phyloP scores from a whole-genome alignment of 2,797 vertebrate species.

The Rallus crepitans region DNA sequence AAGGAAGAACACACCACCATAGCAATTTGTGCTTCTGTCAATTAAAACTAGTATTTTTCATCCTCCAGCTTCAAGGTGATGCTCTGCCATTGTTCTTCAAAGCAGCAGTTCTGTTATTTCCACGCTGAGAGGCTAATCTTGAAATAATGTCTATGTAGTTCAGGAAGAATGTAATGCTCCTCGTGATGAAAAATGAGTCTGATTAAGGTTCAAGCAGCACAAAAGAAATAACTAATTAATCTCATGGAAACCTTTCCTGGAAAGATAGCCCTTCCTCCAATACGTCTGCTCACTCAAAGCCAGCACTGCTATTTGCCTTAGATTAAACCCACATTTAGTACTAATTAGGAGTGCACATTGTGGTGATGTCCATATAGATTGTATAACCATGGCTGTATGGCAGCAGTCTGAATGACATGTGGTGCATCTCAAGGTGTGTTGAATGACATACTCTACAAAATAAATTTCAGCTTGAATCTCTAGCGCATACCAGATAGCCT shows the following conservation, averaged over 20 bases:
- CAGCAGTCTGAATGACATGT: neutral
- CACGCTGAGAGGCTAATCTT: neutral
- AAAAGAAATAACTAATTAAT: neutral
- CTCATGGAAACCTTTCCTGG: neutral
- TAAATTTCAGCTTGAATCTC: neutral
- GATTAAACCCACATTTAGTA: neutral
- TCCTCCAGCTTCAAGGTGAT: neutral
- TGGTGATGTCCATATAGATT: neutral
- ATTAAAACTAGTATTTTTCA: neutral
- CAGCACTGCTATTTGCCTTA: neutral
- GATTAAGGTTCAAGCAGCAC: neutral
- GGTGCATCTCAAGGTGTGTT: neutral
- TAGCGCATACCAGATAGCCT: neutral
- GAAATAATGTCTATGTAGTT: neutral
- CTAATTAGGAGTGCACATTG: neutral
- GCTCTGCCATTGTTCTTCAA: neutral
- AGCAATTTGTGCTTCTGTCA: neutral
- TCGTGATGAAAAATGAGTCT: neutral
- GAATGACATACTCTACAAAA: neutral
- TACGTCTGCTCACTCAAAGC: accelerated
- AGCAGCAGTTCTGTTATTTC: neutral
- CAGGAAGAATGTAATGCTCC: neutral
- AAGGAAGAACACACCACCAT: neutral
- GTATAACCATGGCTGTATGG: neutral
- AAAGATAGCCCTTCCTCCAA: neutral